Conservation (phyloP, 2,797 vertebrate genomes). For the Pantherophis alleghaniensis region DNA sequence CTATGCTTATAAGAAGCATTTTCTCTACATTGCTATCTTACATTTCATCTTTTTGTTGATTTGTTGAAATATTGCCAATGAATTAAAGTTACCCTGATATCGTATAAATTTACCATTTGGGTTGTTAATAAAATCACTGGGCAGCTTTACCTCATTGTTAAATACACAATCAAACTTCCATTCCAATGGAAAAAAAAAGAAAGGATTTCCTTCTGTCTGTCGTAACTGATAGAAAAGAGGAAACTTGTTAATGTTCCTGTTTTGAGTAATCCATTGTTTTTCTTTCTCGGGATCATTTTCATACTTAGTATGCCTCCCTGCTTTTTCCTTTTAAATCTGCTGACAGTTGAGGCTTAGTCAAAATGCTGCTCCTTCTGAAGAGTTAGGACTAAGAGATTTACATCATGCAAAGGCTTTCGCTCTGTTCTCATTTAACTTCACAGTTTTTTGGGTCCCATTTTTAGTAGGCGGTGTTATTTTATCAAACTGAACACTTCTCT, state of each 20-base stretch:
- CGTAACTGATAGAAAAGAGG: constrained; percentile 76
- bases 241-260: constrained; percentile 86
- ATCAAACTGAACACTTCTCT: constrained; percentile 45
- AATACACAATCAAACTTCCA: constrained; percentile 59
- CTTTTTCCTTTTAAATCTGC: constrained; percentile 46
- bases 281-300: constrained; percentile 55
- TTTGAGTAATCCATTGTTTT: constrained; percentile 63
- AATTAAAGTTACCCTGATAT: background rate
- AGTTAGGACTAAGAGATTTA: constrained; percentile 46
- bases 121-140: constrained; percentile 35
- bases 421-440: constrained; percentile 59
- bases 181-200: constrained; percentile 59
- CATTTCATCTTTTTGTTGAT: background rate
- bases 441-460: constrained; percentile 63
- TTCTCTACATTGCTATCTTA: background rate
- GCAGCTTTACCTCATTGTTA: constrained; percentile 50
- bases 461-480: constrained; percentile 59
- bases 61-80: background rate
- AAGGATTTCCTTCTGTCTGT: constrained; percentile 83
- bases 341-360: constrained; percentile 45
- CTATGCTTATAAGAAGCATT: background rate
- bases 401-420: constrained; percentile 47
- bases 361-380: constrained; percentile 47
- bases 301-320: background rate
- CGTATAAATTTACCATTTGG: constrained; percentile 24